These are phyloP conservation scores for Poeciliopsis paucimaculata DNA, from an alignment of 2,797 vertebrate species.

Conservation along the genomic window DNA sequence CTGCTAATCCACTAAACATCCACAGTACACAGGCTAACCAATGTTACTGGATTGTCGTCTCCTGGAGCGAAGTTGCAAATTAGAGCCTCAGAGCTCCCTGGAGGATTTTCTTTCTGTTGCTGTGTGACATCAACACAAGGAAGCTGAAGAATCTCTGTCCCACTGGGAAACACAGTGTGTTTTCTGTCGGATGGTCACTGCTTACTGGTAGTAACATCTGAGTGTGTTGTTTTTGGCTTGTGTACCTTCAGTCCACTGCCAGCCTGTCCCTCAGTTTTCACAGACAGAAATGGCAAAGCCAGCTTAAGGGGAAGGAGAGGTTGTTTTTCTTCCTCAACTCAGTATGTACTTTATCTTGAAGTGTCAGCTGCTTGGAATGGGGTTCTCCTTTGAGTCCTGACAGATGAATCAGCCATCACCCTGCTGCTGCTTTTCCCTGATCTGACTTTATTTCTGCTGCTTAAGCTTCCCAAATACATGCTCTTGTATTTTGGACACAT, in stretches of 20 bases:
- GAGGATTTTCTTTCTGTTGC: constrained; percentile 34
- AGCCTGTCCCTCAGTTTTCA: constrained; percentile 30
- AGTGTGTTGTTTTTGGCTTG: constrained; percentile 30
- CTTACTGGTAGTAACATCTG: constrained; percentile 13
- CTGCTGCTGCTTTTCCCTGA: constrained; percentile 20
- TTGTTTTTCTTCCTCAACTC: constrained; percentile 51
- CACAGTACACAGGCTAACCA: neutral
- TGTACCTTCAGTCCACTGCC: constrained; percentile 19
- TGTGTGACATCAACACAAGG: constrained; percentile 10
- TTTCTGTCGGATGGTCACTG: constrained; percentile 30
- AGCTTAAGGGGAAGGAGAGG: constrained; percentile 48
- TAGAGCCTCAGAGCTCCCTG: constrained; percentile 15
- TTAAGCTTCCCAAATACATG: constrained; percentile 44
- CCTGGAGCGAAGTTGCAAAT: constrained; percentile 31
- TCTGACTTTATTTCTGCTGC: constrained; percentile 46
- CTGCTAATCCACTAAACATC: constrained; percentile 26
- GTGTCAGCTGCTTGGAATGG: constrained; percentile 63
- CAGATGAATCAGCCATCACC: constrained; percentile 55
- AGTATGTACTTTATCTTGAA: constrained; percentile 57
- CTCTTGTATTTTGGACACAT: constrained; percentile 22
- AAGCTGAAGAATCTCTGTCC: constrained; percentile 24
- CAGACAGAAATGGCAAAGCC: constrained; percentile 49
- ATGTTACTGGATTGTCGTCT: constrained; percentile 16
- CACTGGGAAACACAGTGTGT: constrained; percentile 1
- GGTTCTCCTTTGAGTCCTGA: constrained; percentile 61